These are phyloP conservation scores for Helostoma temminkii DNA, from an alignment of 2,797 vertebrate species.

Conservation along the genomic window DNA sequence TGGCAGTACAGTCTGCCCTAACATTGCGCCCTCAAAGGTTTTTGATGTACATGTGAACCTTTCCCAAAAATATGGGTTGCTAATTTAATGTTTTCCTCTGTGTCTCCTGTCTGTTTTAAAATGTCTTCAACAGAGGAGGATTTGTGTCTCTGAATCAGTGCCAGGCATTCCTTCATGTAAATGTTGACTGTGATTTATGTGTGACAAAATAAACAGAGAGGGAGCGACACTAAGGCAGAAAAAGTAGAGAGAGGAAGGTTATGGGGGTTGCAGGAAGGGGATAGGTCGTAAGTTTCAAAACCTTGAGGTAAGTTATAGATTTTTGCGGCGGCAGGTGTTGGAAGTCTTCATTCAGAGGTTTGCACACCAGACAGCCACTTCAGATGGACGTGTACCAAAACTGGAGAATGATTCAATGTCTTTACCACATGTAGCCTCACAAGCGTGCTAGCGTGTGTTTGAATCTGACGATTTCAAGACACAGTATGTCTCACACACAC, in stretches of 20 bases:
- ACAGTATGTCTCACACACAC: background rate
- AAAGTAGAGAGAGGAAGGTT: constrained; percentile 27
- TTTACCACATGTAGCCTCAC: constrained; percentile 49
- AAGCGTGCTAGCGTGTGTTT: constrained; percentile 9
- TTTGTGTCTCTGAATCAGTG: constrained; percentile 61
- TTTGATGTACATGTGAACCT: constrained; percentile 63
- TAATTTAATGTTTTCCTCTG: constrained; percentile 64
- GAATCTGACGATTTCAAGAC: background rate
- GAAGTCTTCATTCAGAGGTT: constrained; percentile 40
- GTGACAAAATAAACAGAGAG: constrained; percentile 48
- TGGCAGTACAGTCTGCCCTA: constrained; percentile 42
- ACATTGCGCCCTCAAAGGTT: constrained; percentile 26
- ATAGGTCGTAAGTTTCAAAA: constrained; percentile 44
- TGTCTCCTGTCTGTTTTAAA: constrained; percentile 62
- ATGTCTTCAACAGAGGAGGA: constrained; percentile 54
- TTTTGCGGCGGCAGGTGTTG: constrained; percentile 68
- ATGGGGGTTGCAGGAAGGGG: background rate
- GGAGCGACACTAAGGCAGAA: constrained; percentile 14
- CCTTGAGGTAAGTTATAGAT: constrained; percentile 54
- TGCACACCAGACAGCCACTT: constrained; percentile 33
- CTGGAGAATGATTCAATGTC: constrained; percentile 10
- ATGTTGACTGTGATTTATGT: constrained; percentile 72
- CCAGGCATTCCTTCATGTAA: constrained; percentile 72
- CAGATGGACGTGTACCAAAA: constrained; percentile 13
- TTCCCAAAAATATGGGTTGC: constrained; percentile 59